phyloP scores from a whole-genome alignment of 2,797 vertebrate genomes.

The Choloepus didactylus region DNA sequence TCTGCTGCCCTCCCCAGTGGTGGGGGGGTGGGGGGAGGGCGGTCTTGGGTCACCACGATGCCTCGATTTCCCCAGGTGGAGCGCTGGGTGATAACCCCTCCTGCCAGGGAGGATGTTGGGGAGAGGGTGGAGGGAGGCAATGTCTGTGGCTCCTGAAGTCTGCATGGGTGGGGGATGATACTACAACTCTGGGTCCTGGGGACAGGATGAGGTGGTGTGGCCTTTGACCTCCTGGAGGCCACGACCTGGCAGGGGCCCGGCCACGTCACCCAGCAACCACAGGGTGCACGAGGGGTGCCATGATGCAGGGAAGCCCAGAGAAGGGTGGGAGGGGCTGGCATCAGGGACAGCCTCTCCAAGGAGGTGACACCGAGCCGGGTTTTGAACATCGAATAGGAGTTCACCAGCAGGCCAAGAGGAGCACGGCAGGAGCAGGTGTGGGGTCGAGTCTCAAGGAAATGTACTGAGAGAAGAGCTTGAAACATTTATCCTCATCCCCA shows the following conservation, averaged over 20 bases:
- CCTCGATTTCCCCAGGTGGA: neutral
- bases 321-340: no score
- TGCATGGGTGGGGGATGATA: fast-evolving
- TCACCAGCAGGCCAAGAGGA: neutral
- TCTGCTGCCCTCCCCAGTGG: neutral
- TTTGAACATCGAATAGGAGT: neutral
- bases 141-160: neutral
- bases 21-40: no score
- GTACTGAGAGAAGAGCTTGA: neutral
- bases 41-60: fast-evolving
- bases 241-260: neutral
- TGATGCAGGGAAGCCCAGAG: fast-evolving
- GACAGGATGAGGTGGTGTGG: neutral
- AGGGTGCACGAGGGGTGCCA: fast-evolving
- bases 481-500: fast-evolving
- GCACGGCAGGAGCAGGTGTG: fast-evolving
- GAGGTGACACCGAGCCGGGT: neutral
- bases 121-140: fast-evolving
- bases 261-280: fast-evolving
- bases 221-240: neutral
- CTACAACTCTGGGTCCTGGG: neutral
- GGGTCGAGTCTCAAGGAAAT: neutral
- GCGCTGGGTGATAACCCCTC: fast-evolving
- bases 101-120: neutral
- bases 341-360: fast-evolving